phyloP scores from a whole-genome alignment of 2,888 invertebrate species.

The Phaonia tiefii region DNA sequence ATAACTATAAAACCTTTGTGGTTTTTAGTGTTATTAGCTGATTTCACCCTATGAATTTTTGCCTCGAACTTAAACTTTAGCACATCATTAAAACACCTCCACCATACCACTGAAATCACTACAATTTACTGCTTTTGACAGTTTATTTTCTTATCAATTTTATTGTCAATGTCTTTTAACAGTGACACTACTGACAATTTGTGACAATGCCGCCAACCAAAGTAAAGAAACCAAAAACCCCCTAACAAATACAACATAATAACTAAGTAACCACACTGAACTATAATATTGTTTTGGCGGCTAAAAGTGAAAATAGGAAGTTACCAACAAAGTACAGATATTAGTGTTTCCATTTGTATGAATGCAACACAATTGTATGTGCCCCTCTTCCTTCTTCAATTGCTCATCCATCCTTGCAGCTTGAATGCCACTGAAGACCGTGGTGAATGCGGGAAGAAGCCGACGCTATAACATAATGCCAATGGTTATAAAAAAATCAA shows the following conservation, averaged over 20 bases:
- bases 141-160: conserved; percentile 29
- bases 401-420: background rate
- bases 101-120: background rate
- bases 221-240: background rate
- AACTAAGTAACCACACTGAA: conserved; percentile 35
- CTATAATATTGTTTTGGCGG: conserved; percentile 46
- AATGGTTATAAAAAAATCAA: background rate
- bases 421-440: no score
- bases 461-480: no score
- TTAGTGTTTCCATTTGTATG: no score
- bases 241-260: background rate
- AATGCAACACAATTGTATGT: background rate
- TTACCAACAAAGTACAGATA: conserved; percentile 14
- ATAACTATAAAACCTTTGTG: no score
- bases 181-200: conserved; percentile 55
- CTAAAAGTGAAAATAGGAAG: conserved; percentile 67
- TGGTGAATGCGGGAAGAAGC: no score
- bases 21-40: no score
- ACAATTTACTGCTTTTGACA: background rate
- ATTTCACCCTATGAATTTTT: no score
- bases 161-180: conserved; percentile 44
- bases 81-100: background rate
- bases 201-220: conserved; percentile 47
- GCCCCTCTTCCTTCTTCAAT: no score
- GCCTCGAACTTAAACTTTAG: conserved; percentile 23